Evolutionary conservation across 2,113 vertebrate genomes (phyloP), one percentile per base, ranked within the genome.

Genomic region (Dromaius novaehollandiae): DNA sequence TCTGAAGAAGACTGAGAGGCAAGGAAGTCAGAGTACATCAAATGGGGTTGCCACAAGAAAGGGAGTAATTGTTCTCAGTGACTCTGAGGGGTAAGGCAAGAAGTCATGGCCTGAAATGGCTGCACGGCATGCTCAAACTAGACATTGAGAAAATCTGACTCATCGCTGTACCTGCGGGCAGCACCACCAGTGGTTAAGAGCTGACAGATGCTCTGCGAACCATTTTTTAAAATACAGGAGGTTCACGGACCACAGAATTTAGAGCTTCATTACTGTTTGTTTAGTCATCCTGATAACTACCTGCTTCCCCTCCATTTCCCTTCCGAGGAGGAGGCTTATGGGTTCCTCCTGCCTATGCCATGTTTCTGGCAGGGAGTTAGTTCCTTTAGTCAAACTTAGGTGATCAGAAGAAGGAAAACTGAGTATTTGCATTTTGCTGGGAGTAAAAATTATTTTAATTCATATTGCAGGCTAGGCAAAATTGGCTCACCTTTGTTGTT

Each of bases 391-490:
- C 70, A 53, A 40, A 64, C 42, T 73, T 19, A 26, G n/a, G 16
- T 30, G 48, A 55, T 46, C 64, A 63, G 30, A 95, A 64, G 70
- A 73, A 82, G 21, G 38, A 44, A 88, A 68, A 44, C 19, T 51
- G 82, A 69, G 15, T 78, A 82, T 91, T 93, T 96, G 34, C 40
- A 20, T 95, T 86, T 86, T 95, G 40, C 36, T 89, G 51, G 48
- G 42, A 86, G 82, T 64, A 80, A 79, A 63, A 53, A 48, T 95
- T 51, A 71, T 85, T 86, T 40, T 36, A 60, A 56, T 76, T 77
- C 76, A 38, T 30, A 44, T 22, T 68, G 6, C 18, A 7, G 68
- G 7, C 71, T 69, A 71, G 42, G 56, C 21, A 77, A 8, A 58
- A 3, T 74, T 32, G 76, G n/a, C 53, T 92, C 53, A 18, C 77